A percentile compares a stretch with the other conserved stretches of the same genome.
Conservation (phyloP, 1,140 invertebrate genomes). For the Conus betulinus region DNA sequence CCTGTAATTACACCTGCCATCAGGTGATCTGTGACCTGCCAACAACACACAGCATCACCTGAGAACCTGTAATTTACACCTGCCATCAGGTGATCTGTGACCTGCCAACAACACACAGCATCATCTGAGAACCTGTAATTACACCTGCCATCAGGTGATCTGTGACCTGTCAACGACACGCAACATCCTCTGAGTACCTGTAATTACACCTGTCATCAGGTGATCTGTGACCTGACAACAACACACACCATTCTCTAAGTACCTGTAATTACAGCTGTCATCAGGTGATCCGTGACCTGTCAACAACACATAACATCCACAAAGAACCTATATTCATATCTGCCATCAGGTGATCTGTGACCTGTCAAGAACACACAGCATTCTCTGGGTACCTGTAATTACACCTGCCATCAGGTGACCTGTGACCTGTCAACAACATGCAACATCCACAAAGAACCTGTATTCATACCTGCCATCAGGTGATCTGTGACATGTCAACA, state of each 20-base stretch:
- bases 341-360: too few species aligned
- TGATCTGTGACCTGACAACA: conserved; percentile 93
- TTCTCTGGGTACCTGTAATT: too few species aligned
- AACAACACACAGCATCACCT: conserved; percentile 36
- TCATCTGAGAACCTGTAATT: too few species aligned
- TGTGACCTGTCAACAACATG: conserved; percentile 54
- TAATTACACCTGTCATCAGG: conserved; percentile 90
- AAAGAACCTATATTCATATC: too few species aligned
- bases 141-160: conserved; percentile 82
- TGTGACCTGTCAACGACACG: conserved; percentile 84
- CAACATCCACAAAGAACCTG: too few species aligned
- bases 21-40: conserved; percentile 95
- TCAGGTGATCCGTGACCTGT: conserved; percentile 96
- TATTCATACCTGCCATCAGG: too few species aligned
- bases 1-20: conserved; percentile 87
- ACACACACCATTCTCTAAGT: too few species aligned
- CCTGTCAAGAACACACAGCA: conserved; percentile 54
- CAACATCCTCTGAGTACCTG: too few species aligned
- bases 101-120: conserved; percentile 78
- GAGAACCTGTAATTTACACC: conserved; percentile 79
- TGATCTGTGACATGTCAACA: conserved; percentile 53
- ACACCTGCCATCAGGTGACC: too few species aligned
- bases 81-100: conserved; percentile 97
- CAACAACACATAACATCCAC: conserved; percentile 52
- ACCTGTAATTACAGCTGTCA: conserved; percentile 85